Evolutionary conservation across 2,888 invertebrate genomes (phyloP), one percentile per base, ranked within the genome.

Genomic region (Teleiodes luculella): DNA sequence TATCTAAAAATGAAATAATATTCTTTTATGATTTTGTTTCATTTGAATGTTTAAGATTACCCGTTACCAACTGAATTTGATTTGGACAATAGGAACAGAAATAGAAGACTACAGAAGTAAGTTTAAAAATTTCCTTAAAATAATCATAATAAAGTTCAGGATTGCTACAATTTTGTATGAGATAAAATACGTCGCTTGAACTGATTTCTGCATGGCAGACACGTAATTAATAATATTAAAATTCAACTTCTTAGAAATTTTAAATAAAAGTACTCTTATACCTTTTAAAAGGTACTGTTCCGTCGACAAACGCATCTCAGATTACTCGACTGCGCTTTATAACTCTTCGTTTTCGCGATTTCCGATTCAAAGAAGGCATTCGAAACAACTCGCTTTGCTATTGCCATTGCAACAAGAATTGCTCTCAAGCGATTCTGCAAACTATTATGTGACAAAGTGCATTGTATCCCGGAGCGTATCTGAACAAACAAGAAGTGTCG

Each of bases 401-500:
- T 24, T 24, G 24, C 39, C 39, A 41, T 41, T 41, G 16, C 39
- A 41, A 41, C 39, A 18, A 18, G 39, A 41, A 41, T 41, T 41
- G 18, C 20, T 49, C 37, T 49, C 37, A 36, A 37, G 49, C 49
- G 49, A 41, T 49, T 49, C 14, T 37, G 28, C 24, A 49, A 37
- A 37, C 37, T 49, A 49, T 49, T 49, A 49, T 49, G 49, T 49
- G 54, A 55, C 51, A 55, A 51, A 52, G 52, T 55, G 52, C 51
- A 55, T 52, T 52, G 55, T 33, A 39, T 30, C 37, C 39, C 36
- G 51, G 55, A 60, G 64, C 63, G 63, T 61, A 61, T 62, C 53
- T 57, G 58, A 52, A 61, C 66, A 65, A 68, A 68, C 69, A 58
- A 58, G 53, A 61, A 66, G 66, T 64, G 57, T 60, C 58, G 59